Conservation (phyloP, 2,888 invertebrate species). For the Drosophila putrida region DNA sequence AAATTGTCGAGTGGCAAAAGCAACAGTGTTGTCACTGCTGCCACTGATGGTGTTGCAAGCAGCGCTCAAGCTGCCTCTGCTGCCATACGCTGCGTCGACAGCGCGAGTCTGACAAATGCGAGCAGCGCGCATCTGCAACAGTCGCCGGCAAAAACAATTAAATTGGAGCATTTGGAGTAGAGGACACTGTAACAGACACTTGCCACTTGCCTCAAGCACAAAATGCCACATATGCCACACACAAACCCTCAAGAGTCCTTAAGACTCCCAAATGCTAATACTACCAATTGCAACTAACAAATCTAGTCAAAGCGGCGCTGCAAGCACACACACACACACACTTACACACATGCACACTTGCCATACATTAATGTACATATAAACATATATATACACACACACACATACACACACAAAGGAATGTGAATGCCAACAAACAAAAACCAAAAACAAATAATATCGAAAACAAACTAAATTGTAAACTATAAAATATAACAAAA, state of each 20-base stretch:
- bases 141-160: constrained; percentile 75
- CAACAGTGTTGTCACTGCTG: constrained; percentile 1
- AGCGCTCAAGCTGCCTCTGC: constrained; percentile 49
- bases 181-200: constrained; percentile 17
- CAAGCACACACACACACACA: constrained; percentile 31
- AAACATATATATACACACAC: neutral
- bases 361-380: constrained; percentile 16
- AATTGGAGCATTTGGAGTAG: constrained; percentile 79
- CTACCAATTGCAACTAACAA: constrained; percentile 21
- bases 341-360: constrained; percentile 21
- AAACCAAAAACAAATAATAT: constrained; percentile 24
- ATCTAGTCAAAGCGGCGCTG: constrained; percentile 60
- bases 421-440: constrained; percentile 45
- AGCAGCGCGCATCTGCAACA: constrained; percentile 42
- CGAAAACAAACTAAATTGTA: neutral
- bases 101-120: constrained; percentile 54
- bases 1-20: constrained; percentile 11
- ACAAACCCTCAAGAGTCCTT: neutral
- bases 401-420: constrained; percentile 35
- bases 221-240: neutral
- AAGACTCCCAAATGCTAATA: constrained; percentile 17
- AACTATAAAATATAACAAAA: neutral
- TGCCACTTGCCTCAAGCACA: constrained; percentile 26
- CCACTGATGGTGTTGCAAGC: constrained; percentile 39
- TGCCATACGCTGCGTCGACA: constrained; percentile 76